Evolutionary conservation across 2,888 invertebrate genomes (phyloP), one percentile per base, ranked within the genome.

Genomic region (Neelides folsomi): DNA sequence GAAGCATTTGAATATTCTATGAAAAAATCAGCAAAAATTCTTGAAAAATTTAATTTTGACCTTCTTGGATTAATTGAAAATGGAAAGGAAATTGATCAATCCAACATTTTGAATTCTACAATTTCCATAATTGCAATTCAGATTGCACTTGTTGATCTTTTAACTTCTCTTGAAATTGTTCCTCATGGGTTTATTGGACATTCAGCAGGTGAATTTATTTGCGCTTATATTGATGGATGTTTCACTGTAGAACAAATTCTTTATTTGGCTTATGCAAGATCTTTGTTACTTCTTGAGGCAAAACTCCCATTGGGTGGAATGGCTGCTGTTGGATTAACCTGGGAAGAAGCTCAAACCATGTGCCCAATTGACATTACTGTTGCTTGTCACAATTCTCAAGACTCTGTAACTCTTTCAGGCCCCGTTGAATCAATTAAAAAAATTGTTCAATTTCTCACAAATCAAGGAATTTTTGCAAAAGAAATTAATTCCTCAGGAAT

Each of bases 181-280:
- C 90, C 94, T 5, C 90, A 94, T 70, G 94, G 93, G 49, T 89
- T 97, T 67, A 77, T 95, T 48, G 97, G 97, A 0, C 95, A 97
- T 72, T 94, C 94, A 18, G 86, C 86, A 10, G 90, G 90, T 19
- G 90, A 90, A 73, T 43, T 81, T 97, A 7, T 27, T 27, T 27
- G 27, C 7, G 27, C 27, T 27, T 27, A 27, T 7, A 3, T 27
- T 27, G 27, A 27, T 27, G 27, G 7, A 27, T 27, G 27, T 27
- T 7, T 27, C 66, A 90, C 89, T 6, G 82, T 85, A 1, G 92
- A 92, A 70, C 94, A 97, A 73, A 84, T 93, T 0, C 83, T 95
- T 53, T 73, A 93, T 64, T 83, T 92, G 47, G 92, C 95, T 37
- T 95, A 89, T 73, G 89, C 87, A 80, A 79, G 94, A 10, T 75